Base-by-base conservation (phyloP, 2,797 vertebrate genomes). In the Nyctalus aviator region DNA sequence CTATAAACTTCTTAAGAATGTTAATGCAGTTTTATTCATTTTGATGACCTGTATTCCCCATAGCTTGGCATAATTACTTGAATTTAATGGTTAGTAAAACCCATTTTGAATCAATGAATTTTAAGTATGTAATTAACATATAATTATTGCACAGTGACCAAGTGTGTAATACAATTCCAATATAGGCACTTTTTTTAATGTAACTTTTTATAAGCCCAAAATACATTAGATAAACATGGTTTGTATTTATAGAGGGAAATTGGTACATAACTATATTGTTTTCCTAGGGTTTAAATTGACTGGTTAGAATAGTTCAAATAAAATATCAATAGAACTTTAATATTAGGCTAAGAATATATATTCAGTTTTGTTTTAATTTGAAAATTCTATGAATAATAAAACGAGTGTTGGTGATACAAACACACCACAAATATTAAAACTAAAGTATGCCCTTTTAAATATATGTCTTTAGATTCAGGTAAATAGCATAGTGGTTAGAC, bases 31-130 rank as follows among this genome's bases (percentile, higher is more conserved):
- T 85, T 53, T 77, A 83, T 30, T 84, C 21, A 86, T 71, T 88
- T 89, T 71, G 46, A 23, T 91, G 41, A 9, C 25, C 8, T 83
- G 8, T 71, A 20, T 77, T 20, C 35, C 14, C 18, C 2, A 32
- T 32, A 78, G 12, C 6, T 27, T 90, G 30, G 11, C 5, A 92
- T 11, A 55, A 4, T 94, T 46, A 82, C n/a, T 77, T 96, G 57
- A 90, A 90, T 93, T 88, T 75, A 88, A 59, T 88, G 18, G 17
- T 75, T 25, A 88, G 23, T 68, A 44, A 55, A 89, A 72, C 27
- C 23, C 3, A 44, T 87, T 94, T 82, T 53, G 23, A 93, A 62
- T 75, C 46, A 94, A 77, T 83, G 8, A 48, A 83, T 92, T 94
- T 83, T 71, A 71, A 84, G 9, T 69, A 32, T 53, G 2, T 48